These are phyloP conservation scores for Microctonus aethiopoides DNA, from an alignment of 2,888 invertebrate genomes.

Conservation along the genomic window DNA sequence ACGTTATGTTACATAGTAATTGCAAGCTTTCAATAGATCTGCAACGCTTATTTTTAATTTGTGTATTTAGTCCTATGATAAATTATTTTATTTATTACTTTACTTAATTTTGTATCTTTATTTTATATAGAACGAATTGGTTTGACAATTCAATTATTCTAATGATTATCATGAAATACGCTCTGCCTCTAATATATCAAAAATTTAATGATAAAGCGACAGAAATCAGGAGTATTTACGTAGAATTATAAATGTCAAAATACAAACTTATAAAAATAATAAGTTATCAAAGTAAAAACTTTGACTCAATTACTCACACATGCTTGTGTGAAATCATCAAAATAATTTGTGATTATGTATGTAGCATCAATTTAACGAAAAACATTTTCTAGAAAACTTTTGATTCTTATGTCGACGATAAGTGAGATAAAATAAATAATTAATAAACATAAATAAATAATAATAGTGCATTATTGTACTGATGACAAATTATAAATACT, in stretches of 20 bases:
- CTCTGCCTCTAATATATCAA: slow-evolving; percentile 15
- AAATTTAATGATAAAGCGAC: background rate
- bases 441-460: slow-evolving; percentile 5
- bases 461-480: slow-evolving; percentile 1
- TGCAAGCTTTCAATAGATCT: no score
- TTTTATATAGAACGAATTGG: no score
- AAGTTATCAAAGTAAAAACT: slow-evolving; percentile 18
- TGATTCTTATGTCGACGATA: slow-evolving; percentile 7
- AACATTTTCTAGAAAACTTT: slow-evolving; percentile 7
- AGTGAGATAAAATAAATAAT: slow-evolving; percentile 12
- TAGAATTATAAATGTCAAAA: slow-evolving; percentile 16
- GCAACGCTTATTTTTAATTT: no score
- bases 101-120: no score
- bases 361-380: slow-evolving; percentile 26
- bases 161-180: background rate
- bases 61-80: no score
- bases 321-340: slow-evolving; percentile 30
- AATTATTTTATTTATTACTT: no score
- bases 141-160: background rate
- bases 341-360: slow-evolving; percentile 31
- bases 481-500: slow-evolving; percentile 5
- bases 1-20: no score
- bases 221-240: slow-evolving; percentile 4
- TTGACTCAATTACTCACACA: slow-evolving; percentile 8
- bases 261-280: slow-evolving; percentile 1